phyloP scores from a whole-genome alignment of 2,888 invertebrate species.

The Eutolmus rufibarbis region DNA sequence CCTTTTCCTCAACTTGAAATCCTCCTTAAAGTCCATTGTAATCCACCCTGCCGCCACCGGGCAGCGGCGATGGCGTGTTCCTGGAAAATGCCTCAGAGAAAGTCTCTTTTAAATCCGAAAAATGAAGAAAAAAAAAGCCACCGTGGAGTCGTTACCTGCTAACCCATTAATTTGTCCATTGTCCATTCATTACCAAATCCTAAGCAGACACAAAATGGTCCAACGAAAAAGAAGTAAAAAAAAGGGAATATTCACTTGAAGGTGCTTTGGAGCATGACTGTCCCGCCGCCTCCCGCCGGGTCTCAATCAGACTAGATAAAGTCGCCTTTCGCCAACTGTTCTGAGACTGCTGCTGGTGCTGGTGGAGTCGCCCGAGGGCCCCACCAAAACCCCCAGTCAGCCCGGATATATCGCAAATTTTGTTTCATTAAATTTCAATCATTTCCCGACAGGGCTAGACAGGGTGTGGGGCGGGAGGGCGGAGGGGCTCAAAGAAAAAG shows the following conservation, averaged over 20 bases:
- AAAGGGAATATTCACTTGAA: background rate
- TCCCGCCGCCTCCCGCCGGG: background rate
- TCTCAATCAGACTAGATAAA: background rate
- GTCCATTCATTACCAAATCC: slow-evolving; percentile 34
- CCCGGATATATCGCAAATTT: slow-evolving; percentile 16
- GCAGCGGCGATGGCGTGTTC: background rate
- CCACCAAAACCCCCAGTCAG: background rate
- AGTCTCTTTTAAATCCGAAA: background rate
- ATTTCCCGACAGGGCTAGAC: slow-evolving; percentile 14
- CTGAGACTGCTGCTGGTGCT: background rate
- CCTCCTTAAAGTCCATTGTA: background rate
- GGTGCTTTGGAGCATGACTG: background rate
- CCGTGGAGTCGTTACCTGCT: slow-evolving; percentile 1
- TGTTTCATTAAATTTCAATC: slow-evolving; percentile 43
- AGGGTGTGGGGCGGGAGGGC: background rate
- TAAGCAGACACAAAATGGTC: slow-evolving; percentile 10
- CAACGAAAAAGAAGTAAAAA: background rate
- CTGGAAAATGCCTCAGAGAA: background rate
- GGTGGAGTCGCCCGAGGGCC: background rate
- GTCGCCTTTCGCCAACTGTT: background rate
- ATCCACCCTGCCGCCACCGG: background rate
- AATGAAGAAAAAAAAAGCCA: background rate
- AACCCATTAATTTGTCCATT: slow-evolving; percentile 33
- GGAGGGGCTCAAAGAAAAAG: background rate
- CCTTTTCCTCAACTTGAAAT: background rate